Evolutionary conservation across 2,113 vertebrate species (phyloP), one percentile per base, ranked within the genome.

Genomic region (Poecile atricapillus): DNA sequence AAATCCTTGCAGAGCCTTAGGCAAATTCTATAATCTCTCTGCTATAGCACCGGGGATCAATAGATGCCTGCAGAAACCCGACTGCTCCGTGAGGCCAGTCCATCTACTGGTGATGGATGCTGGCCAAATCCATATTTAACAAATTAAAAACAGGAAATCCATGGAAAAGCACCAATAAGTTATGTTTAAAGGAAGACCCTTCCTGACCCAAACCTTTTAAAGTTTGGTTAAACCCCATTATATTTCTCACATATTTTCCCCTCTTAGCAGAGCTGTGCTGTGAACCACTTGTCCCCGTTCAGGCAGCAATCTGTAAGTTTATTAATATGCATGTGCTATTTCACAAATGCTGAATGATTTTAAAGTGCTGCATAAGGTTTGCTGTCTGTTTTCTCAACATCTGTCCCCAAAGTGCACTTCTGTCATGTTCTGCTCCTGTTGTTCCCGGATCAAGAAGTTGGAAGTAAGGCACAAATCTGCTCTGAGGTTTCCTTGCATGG

Each of bases 11-110:
- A 93, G 49, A 94, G 76, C 79, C 85, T 87, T 93, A 90, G 83
- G 93, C 92, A 94, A 94, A 86, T 90, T 94, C 79, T 41, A 44
- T 78, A 91, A 95, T 93, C 71, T 83, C 70, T 74, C 15, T 52
- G 67, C 84, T 77, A 3, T 24, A 37, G 82, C 82, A 39, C 19
- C 2, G 27, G 30, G 43, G 64, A 81, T 95, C 90, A 75, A 90
- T 62, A 71, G 41, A 35, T 5, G 56, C 75, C 59, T 67, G 67
- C 41, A 2, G 4, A 33, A 85, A 64, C 52, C 67, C 11, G 4
- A 5, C 39, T 50, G 71, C 68, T 87, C 60, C 25, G 7, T 5
- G n/a, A 86, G 33, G 76, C 24, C 80, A 39, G 73, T 5, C 93
- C 68, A 52, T 9, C 55, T 13, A 5, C 59, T 47, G 43, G 13